Evolutionary conservation across 2,113 vertebrate genomes (phyloP).

Genomic region (Athene cunicularia): DNA sequence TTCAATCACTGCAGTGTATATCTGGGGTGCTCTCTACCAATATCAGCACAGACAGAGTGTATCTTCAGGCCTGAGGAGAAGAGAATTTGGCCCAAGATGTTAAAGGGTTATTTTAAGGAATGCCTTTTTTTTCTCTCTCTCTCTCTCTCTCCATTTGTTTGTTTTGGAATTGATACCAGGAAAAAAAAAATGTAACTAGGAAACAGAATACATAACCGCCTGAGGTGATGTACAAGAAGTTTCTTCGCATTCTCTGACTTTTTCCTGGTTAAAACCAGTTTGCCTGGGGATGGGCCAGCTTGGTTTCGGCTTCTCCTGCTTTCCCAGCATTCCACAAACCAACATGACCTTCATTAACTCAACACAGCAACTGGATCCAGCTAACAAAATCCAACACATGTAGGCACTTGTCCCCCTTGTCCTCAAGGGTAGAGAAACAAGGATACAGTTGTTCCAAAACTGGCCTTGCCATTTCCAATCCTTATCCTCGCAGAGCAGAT

Average conservation of each 20-base stretch:
- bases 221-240: slow-evolving; percentile 71
- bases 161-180: slow-evolving; percentile 68
- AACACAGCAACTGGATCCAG: slow-evolving; percentile 73
- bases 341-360: slow-evolving; percentile 73
- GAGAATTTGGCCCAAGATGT: slow-evolving; percentile 31
- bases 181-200: slow-evolving; percentile 67
- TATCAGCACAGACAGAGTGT: not conserved
- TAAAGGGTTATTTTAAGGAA: slow-evolving; percentile 71
- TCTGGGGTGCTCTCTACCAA: not conserved
- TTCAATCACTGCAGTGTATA: not conserved
- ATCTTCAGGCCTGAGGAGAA: not conserved
- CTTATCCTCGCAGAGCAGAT: not conserved
- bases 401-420: slow-evolving; percentile 70
- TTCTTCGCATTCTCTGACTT: slow-evolving; percentile 69
- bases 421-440: slow-evolving; percentile 63
- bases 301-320: slow-evolving; percentile 71
- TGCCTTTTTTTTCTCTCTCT: not conserved
- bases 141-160: slow-evolving; percentile 30
- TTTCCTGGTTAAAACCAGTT: slow-evolving; percentile 83
- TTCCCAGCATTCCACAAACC: slow-evolving; percentile 74
- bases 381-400: slow-evolving; percentile 76
- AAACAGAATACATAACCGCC: slow-evolving; percentile 69
- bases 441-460: slow-evolving; percentile 41
- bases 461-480: slow-evolving; percentile 39
- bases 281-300: slow-evolving; percentile 76